Evolutionary conservation across 2,113 vertebrate genomes (phyloP), one percentile per base, ranked within the genome.

Genomic region (Hydrochoerus hydrochaeris): DNA sequence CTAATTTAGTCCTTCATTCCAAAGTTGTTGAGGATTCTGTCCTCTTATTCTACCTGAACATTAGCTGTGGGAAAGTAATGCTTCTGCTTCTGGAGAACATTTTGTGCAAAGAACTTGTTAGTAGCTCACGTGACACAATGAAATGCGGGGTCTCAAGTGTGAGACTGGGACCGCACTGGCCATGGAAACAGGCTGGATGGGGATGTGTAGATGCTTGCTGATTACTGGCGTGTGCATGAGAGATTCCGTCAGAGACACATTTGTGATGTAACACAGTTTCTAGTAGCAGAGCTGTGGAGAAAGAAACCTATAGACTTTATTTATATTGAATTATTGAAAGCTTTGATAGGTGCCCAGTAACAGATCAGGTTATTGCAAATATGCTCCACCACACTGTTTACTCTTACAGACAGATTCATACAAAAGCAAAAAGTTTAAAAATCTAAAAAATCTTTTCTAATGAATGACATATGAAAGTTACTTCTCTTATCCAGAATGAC

Each of bases 401-500:
- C 41, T 85, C 30, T 87, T 49, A 10, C 19, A 6, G 73, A 28
- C 17, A 92, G 32, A 2, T 32, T 92, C 35, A 52, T 46, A 60
- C 26, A 94, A 16, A 88, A 17, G 9, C 1, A 57, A 69, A 88
- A 85, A 82, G 30, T 58, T 44, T 81, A 81, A 32, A 26, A 49
- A 52, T 8, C 10, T n/a, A 49, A 57, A 75, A 91, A 81, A 44
- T 60, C 19, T 89, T 62, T 38, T 38, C 52, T 35, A 75, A 77
- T 54, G 49, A 97, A 57, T 91, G 85, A 88, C 82, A 58, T 1
- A 88, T 44, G 95, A 77, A 94, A 83, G 10, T 88, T 92, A 73
- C 58, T 44, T 88, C 17, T 30, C 54, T 65, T 95, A 58, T 49
- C 63, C 85, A 95, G 77, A 86, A 88, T 90, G 83, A 92, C 91